Evolutionary conservation across 2,113 vertebrate genomes (phyloP).

Genomic region (Sardina pilchardus): DNA sequence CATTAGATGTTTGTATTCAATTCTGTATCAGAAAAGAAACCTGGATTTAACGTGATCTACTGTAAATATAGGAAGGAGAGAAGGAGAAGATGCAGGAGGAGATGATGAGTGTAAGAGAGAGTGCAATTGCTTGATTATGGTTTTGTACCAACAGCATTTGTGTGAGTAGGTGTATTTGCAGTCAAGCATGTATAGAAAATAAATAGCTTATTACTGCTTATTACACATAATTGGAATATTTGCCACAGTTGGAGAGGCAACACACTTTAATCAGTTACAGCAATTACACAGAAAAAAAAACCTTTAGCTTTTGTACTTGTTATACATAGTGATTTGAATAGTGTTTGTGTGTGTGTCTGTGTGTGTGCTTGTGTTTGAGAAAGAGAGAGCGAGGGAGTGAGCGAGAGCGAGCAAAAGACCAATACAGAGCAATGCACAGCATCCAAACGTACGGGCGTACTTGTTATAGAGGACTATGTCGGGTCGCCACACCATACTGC

Average conservation of each 20-base stretch:
- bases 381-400: too few species aligned
- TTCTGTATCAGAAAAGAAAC: not conserved
- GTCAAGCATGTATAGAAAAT: not conserved
- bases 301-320: too few species aligned
- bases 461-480: conserved; percentile 97
- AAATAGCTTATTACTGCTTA: not conserved
- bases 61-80: not conserved
- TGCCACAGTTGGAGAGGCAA: too few species aligned
- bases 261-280: too few species aligned
- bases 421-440: too few species aligned
- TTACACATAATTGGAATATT: not conserved
- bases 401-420: too few species aligned
- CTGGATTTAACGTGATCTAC: not conserved
- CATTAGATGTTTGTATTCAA: not conserved
- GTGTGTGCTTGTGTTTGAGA: too few species aligned
- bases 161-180: not conserved
- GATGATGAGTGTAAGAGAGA: not conserved
- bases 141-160: not conserved
- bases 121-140: too few species aligned
- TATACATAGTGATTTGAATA: too few species aligned
- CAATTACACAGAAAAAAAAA: too few species aligned
- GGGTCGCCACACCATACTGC: conserved; percentile 93
- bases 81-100: not conserved
- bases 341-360: too few species aligned
- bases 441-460: conserved; percentile 68